Percentiles rank a stretch among this genome's conserved stretches.
Evolutionary conservation across 2,888 invertebrate species (phyloP).

Genomic region (Pilophorus perplexus): DNA sequence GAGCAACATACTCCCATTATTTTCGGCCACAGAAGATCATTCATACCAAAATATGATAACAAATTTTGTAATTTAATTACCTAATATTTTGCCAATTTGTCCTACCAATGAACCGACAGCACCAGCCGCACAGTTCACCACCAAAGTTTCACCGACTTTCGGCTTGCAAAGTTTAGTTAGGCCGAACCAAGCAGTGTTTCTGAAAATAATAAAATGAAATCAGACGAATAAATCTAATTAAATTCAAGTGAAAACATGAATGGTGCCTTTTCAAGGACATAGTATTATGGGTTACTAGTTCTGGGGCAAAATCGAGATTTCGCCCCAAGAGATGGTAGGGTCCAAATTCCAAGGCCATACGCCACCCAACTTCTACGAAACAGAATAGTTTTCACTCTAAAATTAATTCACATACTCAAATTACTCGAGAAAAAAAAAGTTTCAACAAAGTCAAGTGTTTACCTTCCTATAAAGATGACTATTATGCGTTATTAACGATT

Average conservation of each 20-base stretch:
- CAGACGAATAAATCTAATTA: background rate
- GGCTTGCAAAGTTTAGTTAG: conserved; percentile 68
- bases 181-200: conserved; percentile 74
- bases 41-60: too few relatives aligned
- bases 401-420: too few relatives aligned
- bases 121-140: conserved; percentile 72
- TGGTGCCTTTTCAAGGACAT: background rate
- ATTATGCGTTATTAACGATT: too few relatives aligned
- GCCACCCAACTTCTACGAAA: conserved; percentile 47
- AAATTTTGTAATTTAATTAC: too few relatives aligned
- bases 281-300: too few relatives aligned
- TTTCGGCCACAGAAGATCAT: too few relatives aligned
- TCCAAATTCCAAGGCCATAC: too few relatives aligned
- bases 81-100: conserved; percentile 73
- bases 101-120: conserved; percentile 76
- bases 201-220: conserved; percentile 50
- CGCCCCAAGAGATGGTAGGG: too few relatives aligned
- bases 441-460: too few relatives aligned
- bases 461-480: too few relatives aligned
- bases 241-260: background rate
- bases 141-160: conserved; percentile 68
- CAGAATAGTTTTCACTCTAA: background rate
- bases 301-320: background rate
- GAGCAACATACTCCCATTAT: too few relatives aligned
- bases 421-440: too few relatives aligned